Evolutionary conservation across 2,888 invertebrate genomes (phyloP).

Genomic region (Dryadula phaetusa): DNA sequence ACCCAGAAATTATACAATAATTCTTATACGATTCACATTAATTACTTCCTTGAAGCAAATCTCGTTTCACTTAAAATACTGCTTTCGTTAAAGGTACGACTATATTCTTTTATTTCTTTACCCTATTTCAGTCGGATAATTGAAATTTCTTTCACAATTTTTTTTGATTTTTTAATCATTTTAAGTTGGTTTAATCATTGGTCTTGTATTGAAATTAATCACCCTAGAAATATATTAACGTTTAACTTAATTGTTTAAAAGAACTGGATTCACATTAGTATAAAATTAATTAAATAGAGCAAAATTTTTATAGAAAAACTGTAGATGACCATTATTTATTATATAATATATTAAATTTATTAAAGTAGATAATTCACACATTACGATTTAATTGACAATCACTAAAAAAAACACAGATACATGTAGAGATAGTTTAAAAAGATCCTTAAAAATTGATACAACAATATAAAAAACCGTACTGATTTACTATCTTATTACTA

Average conservation of each 20-base stretch:
- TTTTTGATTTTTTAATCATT: slow-evolving; percentile 6
- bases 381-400: no score
- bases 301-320: no score
- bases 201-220: not conserved
- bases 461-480: no score
- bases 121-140: slow-evolving; percentile 18
- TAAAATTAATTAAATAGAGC: no score
- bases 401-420: no score
- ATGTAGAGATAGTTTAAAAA: no score
- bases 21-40: slow-evolving; percentile 8
- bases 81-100: slow-evolving; percentile 16
- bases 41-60: slow-evolving; percentile 6
- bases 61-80: slow-evolving; percentile 14
- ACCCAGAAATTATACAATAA: not conserved
- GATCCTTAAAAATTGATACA: no score
- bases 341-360: no score
- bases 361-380: no score
- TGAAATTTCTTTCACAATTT: slow-evolving; percentile 18
- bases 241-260: not conserved
- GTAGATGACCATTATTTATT: no score
- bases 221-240: not conserved
- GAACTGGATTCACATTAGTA: not conserved
- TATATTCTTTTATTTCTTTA: slow-evolving; percentile 6
- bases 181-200: slow-evolving; percentile 12
- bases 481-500: no score